Base-by-base conservation (phyloP, 2,797 vertebrate genomes). In the Pelodytes ibericus region DNA sequence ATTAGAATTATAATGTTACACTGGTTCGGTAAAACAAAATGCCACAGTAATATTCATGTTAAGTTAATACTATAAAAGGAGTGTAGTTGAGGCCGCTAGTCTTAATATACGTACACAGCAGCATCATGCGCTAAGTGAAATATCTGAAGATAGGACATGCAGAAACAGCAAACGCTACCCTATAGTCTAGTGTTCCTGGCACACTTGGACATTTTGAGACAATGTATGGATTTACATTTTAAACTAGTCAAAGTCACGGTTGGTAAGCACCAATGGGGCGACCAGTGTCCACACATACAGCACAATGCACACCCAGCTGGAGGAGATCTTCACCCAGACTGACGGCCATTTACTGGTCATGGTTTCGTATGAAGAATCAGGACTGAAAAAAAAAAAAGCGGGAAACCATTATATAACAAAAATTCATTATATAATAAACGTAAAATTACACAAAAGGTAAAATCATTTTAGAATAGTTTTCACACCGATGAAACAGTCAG, bases 271-370 rank as follows among this genome's bases (percentile, higher is more conserved):
- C 81, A 99, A 92, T 0, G 97, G 97, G 2, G 97, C 97, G 82
- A 95, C 93, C 85, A 99, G 91, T 22, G 97, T 99, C 97, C 97
- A 99, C 71, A 98, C 95, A 0, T 99, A 99, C 0, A 99, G 93
- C 49, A 94, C 90, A 0, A 99, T 93, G 85, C 97, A 97, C 77
- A 99, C 95, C 97, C 97, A 99, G 84, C 94, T 97, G 85, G 97
- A 99, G 7, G 93, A 95, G 60, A 99, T 96, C 90, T 99, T 99
- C 89, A 99, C 97, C 97, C 97, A 99, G 69, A 99, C 97, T 0
- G 97, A 94, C 0, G 97, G 97, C 97, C 96, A 98, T 57, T 94
- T 95, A 87, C 96, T 98, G 47, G 95, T 97, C 95, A 99, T 98
- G 0, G 86, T 89, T 84, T 95, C 90, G 0, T 92, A 96, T 18